A percentile compares a stretch with the other conserved stretches of the same genome.
These are phyloP conservation scores for Clupea harengus DNA, from an alignment of 2,113 vertebrate species.

Conservation along the genomic window DNA sequence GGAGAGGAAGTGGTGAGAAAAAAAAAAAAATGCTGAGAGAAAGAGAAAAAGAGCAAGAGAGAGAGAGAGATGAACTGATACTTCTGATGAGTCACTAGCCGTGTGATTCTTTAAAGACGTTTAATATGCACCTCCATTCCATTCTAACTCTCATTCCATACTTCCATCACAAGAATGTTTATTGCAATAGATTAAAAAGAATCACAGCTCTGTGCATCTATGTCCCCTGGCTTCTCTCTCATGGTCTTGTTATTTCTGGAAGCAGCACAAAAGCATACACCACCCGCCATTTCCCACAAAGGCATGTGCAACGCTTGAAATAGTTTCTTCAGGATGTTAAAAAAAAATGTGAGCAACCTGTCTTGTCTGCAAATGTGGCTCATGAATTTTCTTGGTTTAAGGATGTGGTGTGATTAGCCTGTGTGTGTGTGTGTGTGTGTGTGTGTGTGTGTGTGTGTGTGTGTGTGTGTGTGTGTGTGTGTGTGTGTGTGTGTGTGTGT, in stretches of 20 bases:
- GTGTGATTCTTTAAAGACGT: not conserved
- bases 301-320: not conserved
- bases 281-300: not conserved
- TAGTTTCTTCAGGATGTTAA: not conserved
- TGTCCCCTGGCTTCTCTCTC: not conserved
- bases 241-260: not conserved
- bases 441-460: constrained; percentile 19
- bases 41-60: not conserved
- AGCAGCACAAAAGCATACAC: not conserved
- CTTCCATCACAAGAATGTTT: not conserved
- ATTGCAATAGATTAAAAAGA: not conserved
- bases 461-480: constrained; percentile 25
- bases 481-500: constrained; percentile 18
- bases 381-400: not conserved
- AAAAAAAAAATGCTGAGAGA: not conserved
- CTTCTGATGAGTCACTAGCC: not conserved
- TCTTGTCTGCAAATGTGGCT: not conserved
- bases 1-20: not conserved
- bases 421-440: not conserved
- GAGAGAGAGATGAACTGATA: not conserved
- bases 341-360: not conserved
- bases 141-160: not conserved
- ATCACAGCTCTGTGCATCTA: not conserved
- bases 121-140: not conserved
- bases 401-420: not conserved